phyloP scores from a whole-genome alignment of 2,797 vertebrate genomes.

The Eospalax fontanierii region DNA sequence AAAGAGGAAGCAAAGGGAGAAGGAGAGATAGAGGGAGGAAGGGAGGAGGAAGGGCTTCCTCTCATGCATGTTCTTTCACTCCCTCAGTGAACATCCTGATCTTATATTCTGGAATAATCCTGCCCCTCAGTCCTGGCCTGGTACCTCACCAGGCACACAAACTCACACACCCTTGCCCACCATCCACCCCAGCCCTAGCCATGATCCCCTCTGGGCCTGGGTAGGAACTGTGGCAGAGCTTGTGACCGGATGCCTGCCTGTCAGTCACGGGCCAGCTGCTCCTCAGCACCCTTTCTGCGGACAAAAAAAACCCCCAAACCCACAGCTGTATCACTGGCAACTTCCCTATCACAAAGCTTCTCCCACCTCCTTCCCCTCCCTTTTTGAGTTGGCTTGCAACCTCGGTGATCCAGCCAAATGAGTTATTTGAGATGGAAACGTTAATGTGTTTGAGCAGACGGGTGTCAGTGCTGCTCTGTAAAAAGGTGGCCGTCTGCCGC shows the following conservation, averaged over 20 bases:
- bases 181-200: neutral
- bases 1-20: too few relatives aligned
- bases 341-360: neutral
- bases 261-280: neutral
- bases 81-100: neutral
- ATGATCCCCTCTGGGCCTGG: neutral
- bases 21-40: neutral
- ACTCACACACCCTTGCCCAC: neutral
- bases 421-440: conserved; percentile 86
- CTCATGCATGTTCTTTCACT: neutral
- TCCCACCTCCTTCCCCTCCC: neutral
- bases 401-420: conserved; percentile 84
- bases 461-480: conserved; percentile 80
- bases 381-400: conserved; percentile 8
- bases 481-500: conserved; percentile 82
- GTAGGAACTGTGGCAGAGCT: neutral
- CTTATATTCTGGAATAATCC: neutral
- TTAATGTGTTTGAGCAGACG: conserved; percentile 86
- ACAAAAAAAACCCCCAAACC: neutral
- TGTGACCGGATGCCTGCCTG: rapidly evolving
- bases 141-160: rapidly evolving
- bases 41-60: neutral
- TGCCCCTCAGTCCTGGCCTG: neutral
- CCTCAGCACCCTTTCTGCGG: neutral
- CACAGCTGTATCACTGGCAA: neutral